phyloP scores from a whole-genome alignment of 2,797 vertebrate species.

The Pagetopsis macropterus region DNA sequence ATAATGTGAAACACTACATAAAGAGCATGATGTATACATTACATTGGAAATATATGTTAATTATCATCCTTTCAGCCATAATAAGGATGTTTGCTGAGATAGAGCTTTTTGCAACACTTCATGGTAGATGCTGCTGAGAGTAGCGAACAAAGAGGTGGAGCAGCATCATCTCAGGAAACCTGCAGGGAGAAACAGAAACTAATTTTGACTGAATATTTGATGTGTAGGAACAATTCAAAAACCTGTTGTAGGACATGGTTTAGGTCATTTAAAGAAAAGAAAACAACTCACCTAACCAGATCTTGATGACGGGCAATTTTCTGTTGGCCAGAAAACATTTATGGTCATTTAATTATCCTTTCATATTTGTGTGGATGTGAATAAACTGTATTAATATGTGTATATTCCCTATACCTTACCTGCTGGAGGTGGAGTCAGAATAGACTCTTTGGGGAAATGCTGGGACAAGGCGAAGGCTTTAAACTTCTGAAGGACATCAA shows the following conservation, averaged over 20 bases:
- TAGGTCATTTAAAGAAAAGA: background rate
- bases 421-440: conserved; percentile 77
- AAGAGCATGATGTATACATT: background rate
- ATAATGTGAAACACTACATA: conserved; percentile 14
- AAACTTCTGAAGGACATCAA: conserved; percentile 76
- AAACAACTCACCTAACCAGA: conserved; percentile 57
- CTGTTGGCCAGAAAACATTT: conserved; percentile 56
- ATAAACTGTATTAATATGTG: too few species aligned
- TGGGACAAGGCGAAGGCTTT: conserved; percentile 69
- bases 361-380: too few species aligned
- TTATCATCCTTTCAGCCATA: conserved; percentile 6
- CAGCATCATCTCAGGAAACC: conserved; percentile 24
- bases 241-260: fast-evolving
- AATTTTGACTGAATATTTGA: background rate
- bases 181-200: conserved; percentile 15
- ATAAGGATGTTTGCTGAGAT: background rate
- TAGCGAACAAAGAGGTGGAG: background rate
- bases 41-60: background rate
- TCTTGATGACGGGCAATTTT: conserved; percentile 69
- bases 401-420: conserved; percentile 50
- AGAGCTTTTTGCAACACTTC: background rate
- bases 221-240: background rate
- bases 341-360: background rate
- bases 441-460: conserved; percentile 79
- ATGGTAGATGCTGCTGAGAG: background rate